Conservation (phyloP, 2,888 invertebrate species). For the Lasiommata megera region DNA sequence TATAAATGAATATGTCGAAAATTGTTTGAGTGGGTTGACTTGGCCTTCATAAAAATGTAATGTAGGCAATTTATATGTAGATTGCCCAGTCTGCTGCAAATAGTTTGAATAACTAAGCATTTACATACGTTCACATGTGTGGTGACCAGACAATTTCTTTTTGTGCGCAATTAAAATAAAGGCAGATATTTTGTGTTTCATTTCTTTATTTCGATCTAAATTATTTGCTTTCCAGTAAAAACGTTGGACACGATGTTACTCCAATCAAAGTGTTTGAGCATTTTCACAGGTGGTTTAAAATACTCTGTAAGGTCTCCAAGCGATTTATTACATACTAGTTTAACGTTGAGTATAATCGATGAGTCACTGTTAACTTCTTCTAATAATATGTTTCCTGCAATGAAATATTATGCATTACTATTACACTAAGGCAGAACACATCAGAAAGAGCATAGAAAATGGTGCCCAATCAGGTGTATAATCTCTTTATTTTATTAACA, state of each 20-base stretch:
- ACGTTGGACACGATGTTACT: conserved; percentile 65
- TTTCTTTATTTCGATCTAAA: conserved; percentile 39
- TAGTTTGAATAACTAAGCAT: conserved; percentile 60
- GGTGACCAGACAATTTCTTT: conserved; percentile 67
- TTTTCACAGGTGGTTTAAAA: conserved; percentile 62
- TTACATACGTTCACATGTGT: conserved; percentile 62
- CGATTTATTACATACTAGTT: conserved; percentile 55
- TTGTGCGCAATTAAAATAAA: conserved; percentile 67
- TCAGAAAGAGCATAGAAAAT: too few species aligned
- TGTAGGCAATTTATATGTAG: conserved; percentile 16
- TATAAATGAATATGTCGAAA: conserved; percentile 34
- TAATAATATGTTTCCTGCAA: conserved; percentile 64
- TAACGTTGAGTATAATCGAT: conserved; percentile 54
- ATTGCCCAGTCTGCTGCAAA: conserved; percentile 50
- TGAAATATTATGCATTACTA: neutral
- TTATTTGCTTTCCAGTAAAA: conserved; percentile 66
- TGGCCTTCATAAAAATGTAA: conserved; percentile 19
- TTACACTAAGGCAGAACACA: too few species aligned
- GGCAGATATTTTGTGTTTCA: conserved; percentile 42
- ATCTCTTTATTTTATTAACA: too few species aligned
- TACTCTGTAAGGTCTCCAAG: conserved; percentile 55
- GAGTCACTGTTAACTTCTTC: conserved; percentile 50
- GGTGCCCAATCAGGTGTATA: too few species aligned
- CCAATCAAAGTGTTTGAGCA: conserved; percentile 62
- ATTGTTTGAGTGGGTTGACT: conserved; percentile 37